Percentiles rank a stretch among this genome's conserved stretches.
phyloP scores from a whole-genome alignment of 2,888 invertebrate species.

The Autographa gamma region DNA sequence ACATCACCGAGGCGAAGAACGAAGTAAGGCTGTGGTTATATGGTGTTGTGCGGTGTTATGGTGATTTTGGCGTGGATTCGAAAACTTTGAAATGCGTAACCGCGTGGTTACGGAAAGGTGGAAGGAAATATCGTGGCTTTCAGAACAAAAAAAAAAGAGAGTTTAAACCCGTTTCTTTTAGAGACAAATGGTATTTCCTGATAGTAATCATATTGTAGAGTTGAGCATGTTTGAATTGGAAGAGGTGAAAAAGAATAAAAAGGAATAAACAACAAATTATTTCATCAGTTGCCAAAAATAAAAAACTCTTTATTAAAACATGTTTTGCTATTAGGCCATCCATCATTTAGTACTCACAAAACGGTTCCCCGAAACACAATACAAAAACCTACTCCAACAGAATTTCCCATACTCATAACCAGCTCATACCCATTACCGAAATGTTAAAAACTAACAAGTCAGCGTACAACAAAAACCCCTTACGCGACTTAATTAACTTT shows the following conservation, averaged over 20 bases:
- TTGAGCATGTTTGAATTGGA: no score
- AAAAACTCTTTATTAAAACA: no score
- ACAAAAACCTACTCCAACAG: conserved; percentile 25
- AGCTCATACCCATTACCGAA: conserved; percentile 27
- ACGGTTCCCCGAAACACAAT: neutral
- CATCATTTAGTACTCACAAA: neutral
- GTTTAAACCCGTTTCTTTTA: no score
- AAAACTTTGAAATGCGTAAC: no score
- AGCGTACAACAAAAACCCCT: conserved; percentile 57
- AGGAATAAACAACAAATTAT: no score
- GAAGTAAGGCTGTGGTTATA: neutral
- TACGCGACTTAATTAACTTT: conserved; percentile 60
- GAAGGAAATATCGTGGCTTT: no score
- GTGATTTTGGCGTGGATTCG: neutral
- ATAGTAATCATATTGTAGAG: no score
- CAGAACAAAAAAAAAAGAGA: no score
- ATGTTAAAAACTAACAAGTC: conserved; percentile 55
- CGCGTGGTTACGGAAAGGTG: no score
- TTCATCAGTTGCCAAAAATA: no score
- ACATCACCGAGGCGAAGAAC: neutral
- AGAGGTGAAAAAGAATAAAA: no score
- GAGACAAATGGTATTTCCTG: no score
- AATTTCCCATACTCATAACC: conserved; percentile 25
- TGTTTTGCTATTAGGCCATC: neutral
- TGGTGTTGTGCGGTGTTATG: neutral